Conservation (phyloP, 2,797 vertebrate genomes). For the Leptoclinus maculatus region DNA sequence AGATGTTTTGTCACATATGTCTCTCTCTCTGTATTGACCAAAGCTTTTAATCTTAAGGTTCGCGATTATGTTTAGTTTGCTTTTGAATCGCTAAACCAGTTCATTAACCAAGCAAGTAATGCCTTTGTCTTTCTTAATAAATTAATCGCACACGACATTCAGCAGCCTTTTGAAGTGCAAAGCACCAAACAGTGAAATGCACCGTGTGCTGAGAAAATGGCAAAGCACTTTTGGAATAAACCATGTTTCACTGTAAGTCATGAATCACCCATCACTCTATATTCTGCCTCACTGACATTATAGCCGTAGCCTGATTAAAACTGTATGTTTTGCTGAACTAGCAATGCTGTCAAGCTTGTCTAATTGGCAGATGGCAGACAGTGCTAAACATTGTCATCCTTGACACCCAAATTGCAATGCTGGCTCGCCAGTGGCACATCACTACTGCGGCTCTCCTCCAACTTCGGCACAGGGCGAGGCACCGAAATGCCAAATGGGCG, state of each 20-base stretch:
- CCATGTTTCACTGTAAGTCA: background rate
- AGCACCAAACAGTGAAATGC: background rate
- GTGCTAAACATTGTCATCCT: slow-evolving; percentile 29
- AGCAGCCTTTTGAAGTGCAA: background rate
- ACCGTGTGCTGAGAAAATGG: background rate
- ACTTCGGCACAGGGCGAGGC: slow-evolving; percentile 34
- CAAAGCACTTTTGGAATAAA: background rate
- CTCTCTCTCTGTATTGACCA: too few relatives aligned
- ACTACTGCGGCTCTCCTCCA: slow-evolving; percentile 28
- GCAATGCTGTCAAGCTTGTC: slow-evolving; percentile 9
- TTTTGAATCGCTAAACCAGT: background rate
- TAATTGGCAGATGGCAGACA: slow-evolving; percentile 42
- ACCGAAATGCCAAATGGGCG: slow-evolving; percentile 57
- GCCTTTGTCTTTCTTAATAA: background rate
- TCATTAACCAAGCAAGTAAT: background rate
- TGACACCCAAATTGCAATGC: slow-evolving; percentile 34
- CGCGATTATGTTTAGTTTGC: background rate
- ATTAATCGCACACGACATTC: background rate
- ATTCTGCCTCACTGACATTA: background rate
- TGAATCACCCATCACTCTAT: background rate
- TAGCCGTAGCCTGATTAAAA: slow-evolving; percentile 5
- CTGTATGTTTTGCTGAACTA: slow-evolving; percentile 24
- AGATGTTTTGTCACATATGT: too few relatives aligned
- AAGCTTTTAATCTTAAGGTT: background rate
- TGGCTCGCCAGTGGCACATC: slow-evolving; percentile 25